Base-by-base conservation (phyloP, 2,797 vertebrate genomes). In the Poliocrania exsul region DNA sequence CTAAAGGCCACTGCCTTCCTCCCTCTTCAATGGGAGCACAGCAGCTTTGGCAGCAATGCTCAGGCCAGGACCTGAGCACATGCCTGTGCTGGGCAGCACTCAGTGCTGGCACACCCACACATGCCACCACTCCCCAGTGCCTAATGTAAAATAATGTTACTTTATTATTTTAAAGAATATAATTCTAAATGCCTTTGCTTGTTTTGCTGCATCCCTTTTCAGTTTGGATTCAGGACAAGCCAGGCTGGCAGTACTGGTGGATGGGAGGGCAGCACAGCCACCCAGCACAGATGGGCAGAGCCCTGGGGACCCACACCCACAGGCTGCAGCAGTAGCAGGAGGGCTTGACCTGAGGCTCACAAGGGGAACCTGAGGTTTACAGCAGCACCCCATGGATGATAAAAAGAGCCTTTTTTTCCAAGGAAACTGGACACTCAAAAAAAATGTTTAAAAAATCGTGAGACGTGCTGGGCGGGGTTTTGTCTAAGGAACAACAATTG, bases 271-370 rank as follows among this genome's bases (percentile, higher is more conserved):
- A 44, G 57, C 91, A 29, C 21, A 17, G 67, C 40, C 74, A 51
- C 5, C 24, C 11, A 3, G 38, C 11, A 2, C 12, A 13, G 40
- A 21, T n/a, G 23, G 61, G 61, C 61, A 44, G 15, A 10, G 18
- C 8, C 49, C 35, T 5, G 1, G 3, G 42, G 19, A 66, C 28
- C 60, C 26, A 2, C 1, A 0, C 10, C n/a, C 4, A 0, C 2
- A 1, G 1, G 0, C 3, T 17, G 16, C 2, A 3, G 17, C n/a
- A 18, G 9, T 1, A 17, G 50, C 28, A 16, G 18, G 11, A 10
- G 29, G 10, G 5, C 6, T 47, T 23, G 12, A 28, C 29, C 40
- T 1, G 6, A 54, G 8, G 26, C 8, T 9, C 25, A 4, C 1
- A 1, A 77, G 50, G 16, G 85, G 10, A 80, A 6, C 28, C 35